Evolutionary conservation across 1,140 invertebrate species (phyloP).

Genomic region (Lasioglossum albipes): DNA sequence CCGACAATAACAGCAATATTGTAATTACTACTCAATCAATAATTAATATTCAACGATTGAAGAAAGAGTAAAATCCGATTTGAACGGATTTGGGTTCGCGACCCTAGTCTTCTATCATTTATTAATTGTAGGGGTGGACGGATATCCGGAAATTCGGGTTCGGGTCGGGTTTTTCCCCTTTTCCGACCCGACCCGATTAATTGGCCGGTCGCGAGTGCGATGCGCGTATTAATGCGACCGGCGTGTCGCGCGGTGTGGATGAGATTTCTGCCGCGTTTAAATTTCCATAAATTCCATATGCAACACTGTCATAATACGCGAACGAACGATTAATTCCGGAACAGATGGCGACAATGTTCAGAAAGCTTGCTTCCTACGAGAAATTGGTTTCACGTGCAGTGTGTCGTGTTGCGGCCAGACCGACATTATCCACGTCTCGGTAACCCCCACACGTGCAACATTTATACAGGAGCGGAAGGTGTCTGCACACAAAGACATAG

Average conservation of each 20-base stretch:
- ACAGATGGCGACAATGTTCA: constrained; percentile 46
- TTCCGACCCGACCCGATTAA: background rate
- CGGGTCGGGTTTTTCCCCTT: too few relatives aligned
- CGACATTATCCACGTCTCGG: constrained; percentile 8
- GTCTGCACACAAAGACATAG: background rate
- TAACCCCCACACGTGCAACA: background rate
- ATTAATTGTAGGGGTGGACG: too few relatives aligned
- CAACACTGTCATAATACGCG: constrained; percentile 39
- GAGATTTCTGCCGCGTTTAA: constrained; percentile 17
- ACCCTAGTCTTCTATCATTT: too few relatives aligned
- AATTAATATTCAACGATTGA: too few relatives aligned
- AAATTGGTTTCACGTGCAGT: constrained; percentile 41
- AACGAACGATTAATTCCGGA: constrained; percentile 46
- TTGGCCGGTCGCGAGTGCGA: background rate
- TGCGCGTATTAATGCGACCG: background rate
- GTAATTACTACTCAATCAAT: too few relatives aligned
- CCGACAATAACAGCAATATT: too few relatives aligned
- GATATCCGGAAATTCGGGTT: too few relatives aligned
- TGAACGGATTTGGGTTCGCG: too few relatives aligned
- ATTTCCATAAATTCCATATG: constrained; percentile 40
- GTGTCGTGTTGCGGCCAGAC: constrained; percentile 24
- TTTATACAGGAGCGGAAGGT: background rate
- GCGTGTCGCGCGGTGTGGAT: background rate
- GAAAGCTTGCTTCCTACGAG: constrained; percentile 41
- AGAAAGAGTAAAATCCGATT: too few relatives aligned